Base-by-base conservation (phyloP, 1,140 invertebrate species). In the Leptinotarsa lineolata region DNA sequence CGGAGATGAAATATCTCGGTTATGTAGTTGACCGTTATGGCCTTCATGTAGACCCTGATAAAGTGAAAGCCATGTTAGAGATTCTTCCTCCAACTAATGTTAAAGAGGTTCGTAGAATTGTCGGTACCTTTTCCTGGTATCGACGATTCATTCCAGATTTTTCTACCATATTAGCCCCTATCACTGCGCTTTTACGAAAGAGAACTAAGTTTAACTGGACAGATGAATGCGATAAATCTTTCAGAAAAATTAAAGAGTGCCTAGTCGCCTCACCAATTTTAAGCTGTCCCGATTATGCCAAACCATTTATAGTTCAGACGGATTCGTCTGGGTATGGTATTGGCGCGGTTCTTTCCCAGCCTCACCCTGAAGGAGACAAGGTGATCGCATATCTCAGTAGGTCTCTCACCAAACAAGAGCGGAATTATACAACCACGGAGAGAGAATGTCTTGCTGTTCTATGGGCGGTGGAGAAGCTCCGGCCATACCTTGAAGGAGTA, bases 401-500 rank as follows among this genome's bases (percentile, higher is more conserved):
- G 16, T 72, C 74, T 6, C 71, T 88, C 8, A 76, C 48, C 22
- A 68, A 69, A 15, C 63, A 77, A 15, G 86, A 88, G 79, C 76
- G 66, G 67, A 85, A 86, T 24, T 88, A 86, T 70, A 76, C 75
- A 0, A 79, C 79, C 6, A 86, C 84, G 0, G 86, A 89, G 77
- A 77, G 81, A 70, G 87, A 89, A 82, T 84, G 82, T 59, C 75
- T 88, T 21, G 85, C 84, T 0, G 79, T 88, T 12, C 58, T 88
- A 1, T 81, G 78, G 74, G 83, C 81, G 2, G 75, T 88, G 0
- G 74, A 86, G 70, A 83, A 86, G 66, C 83, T 86, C 61, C 46
- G 79, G 18, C 73, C 74, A 22, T 89, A 85, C 79, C 59, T 88
- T 4, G 81, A 84, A 68, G 83, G 82, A 4, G 81, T 72, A 6